Percentiles rank a stretch among this genome's conserved stretches.
Evolutionary conservation across 2,113 vertebrate genomes (phyloP).

Genomic region (Otolemur garnettii): DNA sequence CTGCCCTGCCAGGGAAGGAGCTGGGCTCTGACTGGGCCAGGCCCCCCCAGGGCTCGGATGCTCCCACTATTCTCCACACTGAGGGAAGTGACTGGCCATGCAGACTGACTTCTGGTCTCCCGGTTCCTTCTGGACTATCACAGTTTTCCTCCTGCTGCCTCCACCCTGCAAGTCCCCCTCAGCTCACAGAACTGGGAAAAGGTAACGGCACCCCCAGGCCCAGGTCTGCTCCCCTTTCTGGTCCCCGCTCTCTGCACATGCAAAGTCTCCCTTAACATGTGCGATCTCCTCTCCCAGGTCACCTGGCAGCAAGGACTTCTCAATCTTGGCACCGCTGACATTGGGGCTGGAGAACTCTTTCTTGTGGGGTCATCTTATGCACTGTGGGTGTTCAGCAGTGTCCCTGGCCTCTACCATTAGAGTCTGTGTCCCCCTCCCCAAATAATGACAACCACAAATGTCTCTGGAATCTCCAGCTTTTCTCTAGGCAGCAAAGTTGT

Average conservation of each 20-base stretch:
- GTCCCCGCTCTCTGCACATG: no score
- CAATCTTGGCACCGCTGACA: background rate
- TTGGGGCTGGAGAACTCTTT: background rate
- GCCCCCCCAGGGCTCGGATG: background rate
- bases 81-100: background rate
- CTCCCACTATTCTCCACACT: background rate
- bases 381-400: background rate
- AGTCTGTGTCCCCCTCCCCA: background rate
- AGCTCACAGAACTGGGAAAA: background rate
- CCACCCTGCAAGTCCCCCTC: background rate
- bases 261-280: background rate
- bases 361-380: background rate
- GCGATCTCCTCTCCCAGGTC: background rate
- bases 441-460: background rate
- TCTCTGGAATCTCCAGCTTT: background rate
- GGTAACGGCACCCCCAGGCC: background rate
- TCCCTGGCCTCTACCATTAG: background rate
- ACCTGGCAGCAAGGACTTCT: background rate
- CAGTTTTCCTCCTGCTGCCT: background rate
- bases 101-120: background rate
- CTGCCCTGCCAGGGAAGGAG: background rate
- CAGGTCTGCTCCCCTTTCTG: background rate
- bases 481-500: background rate
- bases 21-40: background rate
- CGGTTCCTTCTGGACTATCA: background rate